These are phyloP conservation scores for Odontomachus brunneus DNA, from an alignment of 1,140 invertebrate genomes.

Conservation along the genomic window DNA sequence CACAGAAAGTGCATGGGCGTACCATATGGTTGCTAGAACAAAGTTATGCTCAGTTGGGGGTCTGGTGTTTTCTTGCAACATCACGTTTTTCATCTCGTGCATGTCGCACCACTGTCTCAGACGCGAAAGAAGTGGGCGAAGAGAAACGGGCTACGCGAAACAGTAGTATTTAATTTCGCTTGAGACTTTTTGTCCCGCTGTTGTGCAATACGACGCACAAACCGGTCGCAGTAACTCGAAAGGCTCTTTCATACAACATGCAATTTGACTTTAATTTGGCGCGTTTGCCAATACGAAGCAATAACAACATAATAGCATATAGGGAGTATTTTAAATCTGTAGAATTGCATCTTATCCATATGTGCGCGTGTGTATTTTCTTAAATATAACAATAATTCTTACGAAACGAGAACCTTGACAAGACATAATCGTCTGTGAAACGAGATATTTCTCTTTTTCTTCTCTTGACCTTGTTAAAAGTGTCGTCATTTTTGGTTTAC, in stretches of 20 bases:
- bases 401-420: too few relatives aligned
- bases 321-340: background rate
- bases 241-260: background rate
- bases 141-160: constrained; percentile 48
- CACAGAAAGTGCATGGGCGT: constrained; percentile 57
- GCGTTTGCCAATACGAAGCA: background rate
- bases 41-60: constrained; percentile 52
- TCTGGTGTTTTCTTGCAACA: constrained; percentile 67
- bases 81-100: constrained; percentile 65
- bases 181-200: background rate
- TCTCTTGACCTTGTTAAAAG: too few relatives aligned
- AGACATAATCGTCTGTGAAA: too few relatives aligned
- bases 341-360: background rate
- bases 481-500: too few relatives aligned
- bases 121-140: constrained; percentile 66
- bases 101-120: constrained; percentile 5
- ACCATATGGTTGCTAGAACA: constrained; percentile 58
- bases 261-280: constrained; percentile 6
- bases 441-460: too few relatives aligned
- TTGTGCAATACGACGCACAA: constrained; percentile 1
- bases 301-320: background rate
- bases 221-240: background rate
- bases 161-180: constrained; percentile 47
- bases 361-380: too few relatives aligned
- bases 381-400: too few relatives aligned